These are phyloP conservation scores for Macropodus opercularis DNA, from an alignment of 2,797 vertebrate genomes.

Conservation along the genomic window DNA sequence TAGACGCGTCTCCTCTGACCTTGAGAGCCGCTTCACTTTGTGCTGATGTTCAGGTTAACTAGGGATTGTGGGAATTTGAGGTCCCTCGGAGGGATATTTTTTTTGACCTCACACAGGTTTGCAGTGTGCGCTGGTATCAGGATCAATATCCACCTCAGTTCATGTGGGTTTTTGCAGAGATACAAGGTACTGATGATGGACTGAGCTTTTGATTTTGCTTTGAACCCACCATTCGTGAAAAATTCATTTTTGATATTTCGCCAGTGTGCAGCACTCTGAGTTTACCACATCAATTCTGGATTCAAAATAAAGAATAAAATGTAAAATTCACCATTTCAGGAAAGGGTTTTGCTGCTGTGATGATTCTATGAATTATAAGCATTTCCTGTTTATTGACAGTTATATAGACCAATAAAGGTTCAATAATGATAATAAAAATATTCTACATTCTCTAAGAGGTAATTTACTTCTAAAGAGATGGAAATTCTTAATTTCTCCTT, in stretches of 20 bases:
- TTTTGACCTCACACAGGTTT: constrained; percentile 73
- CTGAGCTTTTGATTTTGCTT: constrained; percentile 71
- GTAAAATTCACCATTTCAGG: constrained; percentile 20
- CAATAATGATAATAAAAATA: constrained; percentile 7
- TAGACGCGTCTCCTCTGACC: constrained; percentile 79
- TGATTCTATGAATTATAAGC: constrained; percentile 1
- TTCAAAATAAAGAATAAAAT: constrained; percentile 32
- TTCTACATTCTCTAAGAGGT: constrained; percentile 3
- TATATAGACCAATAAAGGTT: background rate
- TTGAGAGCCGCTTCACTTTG: constrained; percentile 79
- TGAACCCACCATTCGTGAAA: constrained; percentile 67
- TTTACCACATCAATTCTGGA: constrained; percentile 38
- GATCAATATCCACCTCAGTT: constrained; percentile 79
- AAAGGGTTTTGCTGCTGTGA: background rate
- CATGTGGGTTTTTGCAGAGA: constrained; percentile 64
- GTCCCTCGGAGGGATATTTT: constrained; percentile 61
- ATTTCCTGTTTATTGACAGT: background rate
- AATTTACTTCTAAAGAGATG: constrained; percentile 20
- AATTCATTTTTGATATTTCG: constrained; percentile 62
- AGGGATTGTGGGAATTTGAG: constrained; percentile 78
- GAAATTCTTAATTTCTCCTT: constrained; percentile 17
- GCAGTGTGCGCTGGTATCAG: constrained; percentile 59
- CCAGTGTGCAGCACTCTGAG: constrained; percentile 39
- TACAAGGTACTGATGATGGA: constrained; percentile 65
- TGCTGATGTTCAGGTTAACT: constrained; percentile 81